Conservation (phyloP, 1,140 invertebrate genomes). For the Rhysida immarginata region DNA sequence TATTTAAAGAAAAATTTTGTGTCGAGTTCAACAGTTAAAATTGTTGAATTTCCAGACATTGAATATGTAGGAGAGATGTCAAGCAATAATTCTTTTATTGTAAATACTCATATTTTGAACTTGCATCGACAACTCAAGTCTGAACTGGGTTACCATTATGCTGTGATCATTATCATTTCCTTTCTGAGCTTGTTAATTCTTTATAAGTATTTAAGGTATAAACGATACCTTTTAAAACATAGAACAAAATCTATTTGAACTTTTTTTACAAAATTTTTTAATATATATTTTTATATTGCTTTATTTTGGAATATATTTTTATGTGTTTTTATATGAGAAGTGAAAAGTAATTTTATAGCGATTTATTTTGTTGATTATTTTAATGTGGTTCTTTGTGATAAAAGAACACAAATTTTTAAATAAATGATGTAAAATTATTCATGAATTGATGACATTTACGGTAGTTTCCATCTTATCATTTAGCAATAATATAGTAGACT, state of each 20-base stretch:
- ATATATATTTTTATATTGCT: not conserved
- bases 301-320: not conserved
- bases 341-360: no score
- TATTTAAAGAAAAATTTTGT: not conserved
- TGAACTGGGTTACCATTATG: conserved; percentile 12
- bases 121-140: not conserved
- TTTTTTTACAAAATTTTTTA: not conserved
- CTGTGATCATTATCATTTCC: conserved; percentile 7
- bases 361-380: no score
- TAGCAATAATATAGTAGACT: no score
- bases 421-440: no score
- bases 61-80: not conserved
- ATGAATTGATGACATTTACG: no score
- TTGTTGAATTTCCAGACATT: not conserved
- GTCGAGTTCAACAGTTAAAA: not conserved
- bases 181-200: conserved; percentile 11
- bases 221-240: not conserved
- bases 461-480: no score
- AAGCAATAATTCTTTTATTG: not conserved
- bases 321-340: no score
- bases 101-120: not conserved
- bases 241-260: conserved; percentile 1
- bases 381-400: no score
- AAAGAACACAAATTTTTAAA: no score
- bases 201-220: conserved; percentile 2